Percentiles rank a stretch among this genome's conserved stretches.
Evolutionary conservation across 2,113 vertebrate genomes (phyloP).

Genomic region (Forbesichthys papilliferus): DNA sequence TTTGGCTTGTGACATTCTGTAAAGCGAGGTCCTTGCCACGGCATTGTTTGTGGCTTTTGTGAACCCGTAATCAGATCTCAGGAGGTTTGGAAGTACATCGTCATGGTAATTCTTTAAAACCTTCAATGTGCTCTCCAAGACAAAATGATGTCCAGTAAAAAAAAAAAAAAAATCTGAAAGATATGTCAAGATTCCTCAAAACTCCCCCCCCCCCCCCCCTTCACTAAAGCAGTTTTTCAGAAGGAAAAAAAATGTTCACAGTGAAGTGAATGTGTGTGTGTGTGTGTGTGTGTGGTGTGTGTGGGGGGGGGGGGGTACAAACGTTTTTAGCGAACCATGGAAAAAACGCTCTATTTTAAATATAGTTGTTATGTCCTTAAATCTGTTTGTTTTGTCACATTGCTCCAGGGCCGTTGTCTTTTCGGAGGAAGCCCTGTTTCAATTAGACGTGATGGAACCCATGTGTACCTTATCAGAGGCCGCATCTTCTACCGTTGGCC

Average conservation of each 20-base stretch:
- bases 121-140: constrained; percentile 54
- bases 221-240: constrained; percentile 30
- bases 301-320: constrained; percentile 26
- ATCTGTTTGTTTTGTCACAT: constrained; percentile 73
- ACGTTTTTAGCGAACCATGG: constrained; percentile 22
- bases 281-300: too few species aligned
- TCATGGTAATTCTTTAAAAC: constrained; percentile 50
- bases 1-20: constrained; percentile 52
- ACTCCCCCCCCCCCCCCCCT: constrained; percentile 11
- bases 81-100: constrained; percentile 67
- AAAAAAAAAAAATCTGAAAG: constrained; percentile 9
- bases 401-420: constrained; percentile 58
- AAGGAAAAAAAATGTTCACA: constrained; percentile 30
- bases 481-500: constrained; percentile 72
- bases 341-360: constrained; percentile 54
- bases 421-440: constrained; percentile 71
- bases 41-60: constrained; percentile 77
- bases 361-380: constrained; percentile 70
- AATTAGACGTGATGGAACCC: constrained; percentile 77
- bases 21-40: constrained; percentile 57
- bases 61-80: constrained; percentile 76
- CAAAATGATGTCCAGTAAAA: constrained; percentile 66
- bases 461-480: constrained; percentile 75
- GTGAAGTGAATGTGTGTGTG: too few species aligned
- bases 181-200: constrained; percentile 17